Percentiles rank a stretch among this genome's conserved stretches.
These are phyloP conservation scores for Lepus americanus DNA, from an alignment of 2,113 vertebrate species.

Conservation along the genomic window DNA sequence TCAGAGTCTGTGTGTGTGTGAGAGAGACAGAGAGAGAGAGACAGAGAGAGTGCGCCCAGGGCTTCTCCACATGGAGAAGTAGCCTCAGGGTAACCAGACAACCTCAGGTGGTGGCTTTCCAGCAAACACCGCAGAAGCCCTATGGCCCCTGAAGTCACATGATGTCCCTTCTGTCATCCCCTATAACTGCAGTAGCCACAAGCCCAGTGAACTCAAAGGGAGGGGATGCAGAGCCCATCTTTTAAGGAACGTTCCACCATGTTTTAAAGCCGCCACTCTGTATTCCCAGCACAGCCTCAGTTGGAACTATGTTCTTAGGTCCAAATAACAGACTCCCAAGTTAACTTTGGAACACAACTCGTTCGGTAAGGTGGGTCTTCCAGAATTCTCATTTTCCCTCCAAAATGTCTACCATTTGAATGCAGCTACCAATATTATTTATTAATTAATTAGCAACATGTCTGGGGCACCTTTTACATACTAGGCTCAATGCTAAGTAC, in stretches of 20 bases:
- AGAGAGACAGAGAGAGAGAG: too few species aligned
- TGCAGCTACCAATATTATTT: not conserved
- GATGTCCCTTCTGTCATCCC: not conserved
- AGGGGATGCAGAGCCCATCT: conserved; percentile 23
- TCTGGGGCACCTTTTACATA: not conserved
- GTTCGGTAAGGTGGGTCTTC: conserved; percentile 58
- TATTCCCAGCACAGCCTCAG: conserved; percentile 69
- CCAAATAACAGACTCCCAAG: conserved; percentile 65
- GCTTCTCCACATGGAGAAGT: not conserved
- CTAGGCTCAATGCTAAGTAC: not conserved
- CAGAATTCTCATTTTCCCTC: not conserved
- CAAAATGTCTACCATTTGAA: not conserved
- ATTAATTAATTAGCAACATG: not conserved
- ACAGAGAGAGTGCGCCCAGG: not conserved
- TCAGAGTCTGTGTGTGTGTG: not conserved
- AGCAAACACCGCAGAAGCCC: conserved; percentile 13
- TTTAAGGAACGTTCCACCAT: conserved; percentile 23
- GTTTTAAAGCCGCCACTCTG: conserved; percentile 55
- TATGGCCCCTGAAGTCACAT: conserved; percentile 41
- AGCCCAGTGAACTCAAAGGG: not conserved
- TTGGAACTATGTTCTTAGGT: conserved; percentile 69
- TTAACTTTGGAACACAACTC: conserved; percentile 62
- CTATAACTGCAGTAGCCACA: not conserved
- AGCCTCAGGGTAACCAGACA: not conserved
- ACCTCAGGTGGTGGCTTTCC: not conserved